phyloP scores from a whole-genome alignment of 2,888 invertebrate species.

The Ptychoptera contaminata region DNA sequence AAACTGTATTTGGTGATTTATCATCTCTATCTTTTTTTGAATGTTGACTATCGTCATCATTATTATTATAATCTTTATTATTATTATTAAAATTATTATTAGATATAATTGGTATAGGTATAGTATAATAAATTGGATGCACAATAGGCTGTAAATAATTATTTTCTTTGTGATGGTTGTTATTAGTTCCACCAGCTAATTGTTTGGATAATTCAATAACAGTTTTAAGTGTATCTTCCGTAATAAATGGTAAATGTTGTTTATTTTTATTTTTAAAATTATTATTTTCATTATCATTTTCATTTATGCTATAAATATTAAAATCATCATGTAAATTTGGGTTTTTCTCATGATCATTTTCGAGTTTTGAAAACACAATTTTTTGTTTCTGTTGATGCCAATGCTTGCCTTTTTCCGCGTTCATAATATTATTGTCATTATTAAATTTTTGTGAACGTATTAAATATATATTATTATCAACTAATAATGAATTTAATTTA shows the following conservation, averaged over 20 bases:
- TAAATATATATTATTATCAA: no score
- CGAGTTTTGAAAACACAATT: no score
- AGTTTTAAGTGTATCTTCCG: constrained; percentile 29
- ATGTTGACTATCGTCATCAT: neutral
- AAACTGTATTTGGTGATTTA: neutral
- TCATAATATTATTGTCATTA: neutral
- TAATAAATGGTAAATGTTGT: constrained; percentile 20
- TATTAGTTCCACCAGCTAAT: constrained; percentile 17
- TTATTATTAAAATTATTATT: constrained; percentile 1
- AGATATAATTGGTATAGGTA: constrained; percentile 9
- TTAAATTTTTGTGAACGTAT: no score
- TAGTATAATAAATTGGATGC: constrained; percentile 23
- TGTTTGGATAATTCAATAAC: constrained; percentile 29
- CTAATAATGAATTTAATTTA: constrained; percentile 1
- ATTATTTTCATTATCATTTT: neutral
- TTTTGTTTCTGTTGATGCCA: neutral
- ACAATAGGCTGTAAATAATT: constrained; percentile 20
- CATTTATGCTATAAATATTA: no score
- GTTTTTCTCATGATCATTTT: no score
- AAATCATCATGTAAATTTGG: no score
- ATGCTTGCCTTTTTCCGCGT: neutral
- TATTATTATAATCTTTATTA: neutral
- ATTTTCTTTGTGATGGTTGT: neutral
- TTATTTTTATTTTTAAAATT: constrained; percentile 12
- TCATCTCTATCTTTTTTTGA: neutral